phyloP scores from a whole-genome alignment of 2,113 vertebrate species.

The Lepidothrix coronata region DNA sequence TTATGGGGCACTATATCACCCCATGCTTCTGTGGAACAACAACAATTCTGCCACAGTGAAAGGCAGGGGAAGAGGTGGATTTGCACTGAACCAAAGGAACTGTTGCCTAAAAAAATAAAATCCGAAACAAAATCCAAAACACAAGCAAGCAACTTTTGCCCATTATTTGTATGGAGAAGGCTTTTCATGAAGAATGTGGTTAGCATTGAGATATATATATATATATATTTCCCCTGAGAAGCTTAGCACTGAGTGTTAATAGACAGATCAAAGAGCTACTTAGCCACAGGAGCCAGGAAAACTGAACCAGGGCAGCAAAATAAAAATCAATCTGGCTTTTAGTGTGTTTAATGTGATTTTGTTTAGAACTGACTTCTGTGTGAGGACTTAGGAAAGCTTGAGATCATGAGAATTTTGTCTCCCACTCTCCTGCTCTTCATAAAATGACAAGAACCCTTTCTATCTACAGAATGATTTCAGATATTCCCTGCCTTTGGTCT shows the following conservation, averaged over 20 bases:
- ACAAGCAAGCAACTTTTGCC: neutral
- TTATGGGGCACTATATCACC: neutral
- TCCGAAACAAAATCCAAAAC: neutral
- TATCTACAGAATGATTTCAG: neutral
- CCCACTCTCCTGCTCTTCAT: neutral
- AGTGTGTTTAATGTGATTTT: neutral
- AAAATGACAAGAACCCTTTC: neutral
- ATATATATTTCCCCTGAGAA: neutral
- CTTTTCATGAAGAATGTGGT: neutral
- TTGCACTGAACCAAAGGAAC: neutral
- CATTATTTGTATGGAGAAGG: neutral
- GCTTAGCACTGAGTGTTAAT: neutral
- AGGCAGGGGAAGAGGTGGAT: neutral
- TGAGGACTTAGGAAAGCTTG: neutral
- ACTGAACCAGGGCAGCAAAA: slow-evolving; percentile 15
- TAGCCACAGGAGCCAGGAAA: neutral
- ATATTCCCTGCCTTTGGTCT: neutral
- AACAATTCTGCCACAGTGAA: neutral
- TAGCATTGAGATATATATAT: neutral
- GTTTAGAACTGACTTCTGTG: neutral
- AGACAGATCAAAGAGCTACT: slow-evolving; percentile 19
- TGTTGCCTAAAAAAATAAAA: neutral
- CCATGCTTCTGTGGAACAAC: neutral
- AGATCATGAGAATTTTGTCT: neutral
- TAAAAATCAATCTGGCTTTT: slow-evolving; percentile 10